These are phyloP conservation scores for Ptyas mucosa DNA, from an alignment of 2,113 vertebrate genomes.

Conservation along the genomic window DNA sequence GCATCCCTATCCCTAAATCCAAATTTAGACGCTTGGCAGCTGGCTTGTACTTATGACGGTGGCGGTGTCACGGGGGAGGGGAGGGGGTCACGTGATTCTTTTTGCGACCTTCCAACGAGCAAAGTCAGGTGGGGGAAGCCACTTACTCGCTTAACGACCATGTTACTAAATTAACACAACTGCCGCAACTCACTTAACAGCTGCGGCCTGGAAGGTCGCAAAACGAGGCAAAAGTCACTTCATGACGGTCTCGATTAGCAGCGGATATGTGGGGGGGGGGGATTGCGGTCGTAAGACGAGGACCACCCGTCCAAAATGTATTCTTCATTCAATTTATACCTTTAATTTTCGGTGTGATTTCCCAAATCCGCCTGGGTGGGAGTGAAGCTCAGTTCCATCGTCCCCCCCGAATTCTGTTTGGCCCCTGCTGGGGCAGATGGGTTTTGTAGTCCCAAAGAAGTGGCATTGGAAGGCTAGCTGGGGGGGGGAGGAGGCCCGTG, in stretches of 20 bases:
- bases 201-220: accelerated
- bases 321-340: no score
- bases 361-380: no score
- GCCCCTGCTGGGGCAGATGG: neutral
- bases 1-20: no score
- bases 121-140: no score
- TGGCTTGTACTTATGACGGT: neutral
- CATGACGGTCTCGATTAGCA: neutral
- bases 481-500: neutral
- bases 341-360: no score
- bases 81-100: neutral
- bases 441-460: neutral
- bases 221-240: neutral
- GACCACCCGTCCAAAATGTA: accelerated
- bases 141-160: neutral
- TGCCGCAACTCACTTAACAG: no score
- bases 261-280: accelerated
- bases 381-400: no score
- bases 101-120: no score
- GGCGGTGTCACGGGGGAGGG: accelerated
- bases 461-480: neutral
- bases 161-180: no score
- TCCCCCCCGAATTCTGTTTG: neutral
- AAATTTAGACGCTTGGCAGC: neutral
- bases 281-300: neutral